Evolutionary conservation across 2,797 vertebrate species (phyloP).

Genomic region (Rhynchonycteris naso): DNA sequence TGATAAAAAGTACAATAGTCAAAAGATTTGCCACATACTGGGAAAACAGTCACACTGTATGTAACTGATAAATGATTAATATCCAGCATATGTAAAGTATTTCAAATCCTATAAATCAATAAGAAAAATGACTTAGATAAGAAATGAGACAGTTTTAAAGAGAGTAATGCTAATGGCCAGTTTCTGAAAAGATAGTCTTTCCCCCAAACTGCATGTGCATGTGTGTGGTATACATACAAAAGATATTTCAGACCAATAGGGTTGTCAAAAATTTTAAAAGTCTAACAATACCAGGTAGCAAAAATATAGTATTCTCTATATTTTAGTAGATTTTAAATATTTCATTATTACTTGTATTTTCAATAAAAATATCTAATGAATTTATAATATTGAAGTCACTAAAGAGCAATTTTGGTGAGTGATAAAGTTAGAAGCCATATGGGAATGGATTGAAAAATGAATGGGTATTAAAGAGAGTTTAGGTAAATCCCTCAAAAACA

Average conservation of each 20-base stretch:
- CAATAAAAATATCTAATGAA: background rate
- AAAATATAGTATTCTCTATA: background rate
- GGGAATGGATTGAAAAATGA: background rate
- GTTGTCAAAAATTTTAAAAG: background rate
- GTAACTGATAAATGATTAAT: background rate
- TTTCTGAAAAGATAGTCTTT: background rate
- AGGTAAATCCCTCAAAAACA: background rate
- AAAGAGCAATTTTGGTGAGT: background rate
- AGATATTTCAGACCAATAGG: background rate
- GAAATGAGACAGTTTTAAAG: background rate
- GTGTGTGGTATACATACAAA: too few species aligned
- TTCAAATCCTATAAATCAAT: background rate
- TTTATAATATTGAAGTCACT: background rate
- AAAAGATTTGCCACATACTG: background rate
- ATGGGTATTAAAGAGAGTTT: background rate
- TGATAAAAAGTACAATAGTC: background rate
- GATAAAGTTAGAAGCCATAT: background rate
- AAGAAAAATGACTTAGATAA: background rate
- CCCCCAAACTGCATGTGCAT: too few species aligned
- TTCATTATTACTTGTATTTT: slow-evolving; percentile 2
- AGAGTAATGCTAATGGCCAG: background rate
- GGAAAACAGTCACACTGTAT: background rate
- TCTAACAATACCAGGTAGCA: background rate
- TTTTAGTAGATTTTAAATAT: slow-evolving; percentile 41
- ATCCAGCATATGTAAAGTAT: background rate